Base-by-base conservation (phyloP, 2,888 invertebrate genomes). In the Anaspis maculata region DNA sequence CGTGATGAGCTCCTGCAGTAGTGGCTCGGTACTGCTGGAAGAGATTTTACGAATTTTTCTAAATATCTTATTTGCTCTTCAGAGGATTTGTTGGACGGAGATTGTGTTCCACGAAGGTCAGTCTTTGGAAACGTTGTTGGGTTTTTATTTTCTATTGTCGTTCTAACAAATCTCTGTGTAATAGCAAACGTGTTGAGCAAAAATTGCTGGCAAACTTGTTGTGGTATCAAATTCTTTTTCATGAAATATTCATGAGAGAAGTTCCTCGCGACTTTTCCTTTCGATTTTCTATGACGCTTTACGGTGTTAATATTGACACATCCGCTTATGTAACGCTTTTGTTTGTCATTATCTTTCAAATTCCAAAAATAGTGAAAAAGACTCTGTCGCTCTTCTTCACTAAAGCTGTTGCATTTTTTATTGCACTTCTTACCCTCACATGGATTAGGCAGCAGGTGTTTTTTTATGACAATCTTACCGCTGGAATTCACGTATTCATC, bases 151-250 rank as follows among this genome's bases (percentile, higher is more conserved):
- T n/a, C n/a, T n/a, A n/a, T n/a, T n/a, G n/a, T n/a, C n/a, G n/a
- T n/a, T n/a, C n/a, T n/a, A n/a, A n/a, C n/a, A n/a, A n/a, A n/a
- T n/a, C n/a, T n/a, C n/a, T n/a, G n/a, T n/a, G n/a, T n/a, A n/a
- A n/a, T n/a, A n/a, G 24, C 12, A 24, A 24, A 24, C 4, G 24
- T 24, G 12, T 24, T 24, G 5, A 24, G 12, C 5, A 24, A 7
- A 24, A 24, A 24, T 10, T 24, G 24, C 12, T 11, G 24, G 12
- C 24, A 24, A 5, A 24, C 24, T 24, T 24, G 24, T 24, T 24
- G 10, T 24, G 9, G 24, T 9, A 24, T 10, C 6, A n/a, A n/a
- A 10, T 9, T 9, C 10, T 10, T 10, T 24, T 24, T 4, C 4
- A 9, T 5, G 24, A 5, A 24, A 24, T 24, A 24, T 11, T 24